phyloP scores from a whole-genome alignment of 1,140 invertebrate genomes.

The Conopomorpha cramerella region DNA sequence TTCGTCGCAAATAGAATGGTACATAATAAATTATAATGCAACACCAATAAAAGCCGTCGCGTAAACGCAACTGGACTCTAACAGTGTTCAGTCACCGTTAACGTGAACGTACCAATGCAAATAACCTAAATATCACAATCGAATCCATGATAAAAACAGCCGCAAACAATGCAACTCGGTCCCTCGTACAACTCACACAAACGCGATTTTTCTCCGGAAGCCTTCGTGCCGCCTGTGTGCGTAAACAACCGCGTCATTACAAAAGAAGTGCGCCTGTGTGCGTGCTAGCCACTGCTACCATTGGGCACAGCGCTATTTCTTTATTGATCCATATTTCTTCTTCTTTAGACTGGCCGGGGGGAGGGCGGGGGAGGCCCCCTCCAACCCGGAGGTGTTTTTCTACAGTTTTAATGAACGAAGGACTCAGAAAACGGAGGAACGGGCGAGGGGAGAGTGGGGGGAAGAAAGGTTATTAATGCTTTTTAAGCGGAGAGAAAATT shows the following conservation, averaged over 20 bases:
- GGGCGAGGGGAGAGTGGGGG: constrained; percentile 27
- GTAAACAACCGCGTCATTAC: constrained; percentile 14
- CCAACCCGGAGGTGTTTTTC: constrained; percentile 41
- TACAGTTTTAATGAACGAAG: constrained; percentile 54
- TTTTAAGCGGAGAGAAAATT: constrained; percentile 52
- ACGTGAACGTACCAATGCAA: no score
- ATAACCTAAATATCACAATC: no score
- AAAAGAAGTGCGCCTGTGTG: constrained; percentile 21
- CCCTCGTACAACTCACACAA: constrained; percentile 19
- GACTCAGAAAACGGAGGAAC: constrained; percentile 23
- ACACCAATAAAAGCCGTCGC: no score
- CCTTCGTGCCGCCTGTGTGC: constrained; percentile 5
- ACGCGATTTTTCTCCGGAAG: constrained; percentile 2
- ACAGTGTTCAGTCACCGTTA: no score
- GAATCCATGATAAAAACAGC: no score
- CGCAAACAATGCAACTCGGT: no score
- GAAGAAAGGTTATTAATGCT: constrained; percentile 48
- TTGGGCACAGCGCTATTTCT: constrained; percentile 57
- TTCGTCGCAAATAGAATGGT: no score
- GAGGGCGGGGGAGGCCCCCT: constrained; percentile 12
- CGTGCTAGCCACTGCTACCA: constrained; percentile 45
- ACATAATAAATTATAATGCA: no score
- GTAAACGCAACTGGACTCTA: no score
- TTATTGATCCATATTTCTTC: constrained; percentile 62
- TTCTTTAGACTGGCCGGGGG: constrained; percentile 49